Evolutionary conservation across 2,113 vertebrate species (phyloP).

Genomic region (Bolborhynchus lineola): DNA sequence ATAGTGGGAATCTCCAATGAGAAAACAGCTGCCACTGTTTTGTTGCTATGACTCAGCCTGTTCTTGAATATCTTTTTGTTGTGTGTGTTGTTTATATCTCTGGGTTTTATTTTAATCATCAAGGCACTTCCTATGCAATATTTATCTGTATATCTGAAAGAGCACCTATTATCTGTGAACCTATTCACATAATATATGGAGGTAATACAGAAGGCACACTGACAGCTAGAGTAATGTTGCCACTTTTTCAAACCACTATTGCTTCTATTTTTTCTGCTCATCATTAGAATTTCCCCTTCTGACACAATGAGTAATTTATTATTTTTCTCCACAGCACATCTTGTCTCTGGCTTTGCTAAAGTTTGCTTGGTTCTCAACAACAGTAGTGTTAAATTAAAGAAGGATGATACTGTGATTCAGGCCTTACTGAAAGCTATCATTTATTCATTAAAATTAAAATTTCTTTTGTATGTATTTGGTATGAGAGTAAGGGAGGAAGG

Average conservation of each 20-base stretch:
- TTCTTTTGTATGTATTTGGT: neutral
- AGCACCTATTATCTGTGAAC: neutral
- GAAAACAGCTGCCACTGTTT: neutral
- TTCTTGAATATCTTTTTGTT: neutral
- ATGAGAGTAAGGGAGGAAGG: neutral
- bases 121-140: neutral
- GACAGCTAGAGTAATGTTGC: neutral
- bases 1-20: neutral
- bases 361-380: neutral
- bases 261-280: neutral
- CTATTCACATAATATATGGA: neutral
- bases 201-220: neutral
- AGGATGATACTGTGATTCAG: neutral
- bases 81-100: neutral
- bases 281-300: neutral
- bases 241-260: neutral
- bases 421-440: neutral
- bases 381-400: neutral
- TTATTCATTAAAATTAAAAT: constrained; percentile 12
- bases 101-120: neutral
- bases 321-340: neutral
- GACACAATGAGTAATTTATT: neutral
- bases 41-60: neutral
- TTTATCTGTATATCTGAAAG: neutral
- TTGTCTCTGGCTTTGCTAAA: neutral